Conservation (phyloP, 1,140 invertebrate genomes). For the Dendrolimus punctatus region DNA sequence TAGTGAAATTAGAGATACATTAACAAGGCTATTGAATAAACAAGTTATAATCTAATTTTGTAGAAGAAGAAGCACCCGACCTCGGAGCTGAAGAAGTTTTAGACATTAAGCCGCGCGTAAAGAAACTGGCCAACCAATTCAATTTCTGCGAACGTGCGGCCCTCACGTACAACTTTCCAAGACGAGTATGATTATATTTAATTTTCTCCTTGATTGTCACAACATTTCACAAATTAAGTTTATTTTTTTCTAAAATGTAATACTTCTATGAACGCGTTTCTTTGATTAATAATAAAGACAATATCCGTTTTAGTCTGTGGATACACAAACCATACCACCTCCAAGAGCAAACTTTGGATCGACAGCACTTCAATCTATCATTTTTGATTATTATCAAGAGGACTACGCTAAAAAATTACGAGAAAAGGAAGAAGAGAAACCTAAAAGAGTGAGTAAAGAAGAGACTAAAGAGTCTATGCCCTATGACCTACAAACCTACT, state of each 20-base stretch:
- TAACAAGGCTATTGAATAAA: too few species aligned
- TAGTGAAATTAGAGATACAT: too few species aligned
- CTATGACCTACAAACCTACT: too few species aligned
- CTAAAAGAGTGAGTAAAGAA: conserved; percentile 48
- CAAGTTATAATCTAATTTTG: neutral
- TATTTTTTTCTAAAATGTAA: too few species aligned
- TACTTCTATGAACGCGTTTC: too few species aligned
- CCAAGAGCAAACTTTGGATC: conserved; percentile 83
- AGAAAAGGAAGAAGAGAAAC: conserved; percentile 82
- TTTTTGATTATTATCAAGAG: conserved; percentile 90
- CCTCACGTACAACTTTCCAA: conserved; percentile 87
- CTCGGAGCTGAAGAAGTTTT: conserved; percentile 51
- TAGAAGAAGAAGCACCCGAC: conserved; percentile 29
- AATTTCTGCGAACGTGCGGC: conserved; percentile 94
- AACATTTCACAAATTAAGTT: too few species aligned
- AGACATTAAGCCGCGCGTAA: conserved; percentile 61
- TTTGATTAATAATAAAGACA: too few species aligned
- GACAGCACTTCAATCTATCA: conserved; percentile 89
- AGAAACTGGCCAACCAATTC: conserved; percentile 93
- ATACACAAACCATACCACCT: conserved; percentile 91
- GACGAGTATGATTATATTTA: conserved; percentile 74
- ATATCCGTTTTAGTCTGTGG: conserved; percentile 69
- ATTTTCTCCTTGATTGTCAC: neutral
- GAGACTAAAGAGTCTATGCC: too few species aligned
- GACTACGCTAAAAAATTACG: conserved; percentile 83